These are phyloP conservation scores for Dissostichus mawsoni DNA, from an alignment of 2,113 vertebrate genomes.

Conservation along the genomic window DNA sequence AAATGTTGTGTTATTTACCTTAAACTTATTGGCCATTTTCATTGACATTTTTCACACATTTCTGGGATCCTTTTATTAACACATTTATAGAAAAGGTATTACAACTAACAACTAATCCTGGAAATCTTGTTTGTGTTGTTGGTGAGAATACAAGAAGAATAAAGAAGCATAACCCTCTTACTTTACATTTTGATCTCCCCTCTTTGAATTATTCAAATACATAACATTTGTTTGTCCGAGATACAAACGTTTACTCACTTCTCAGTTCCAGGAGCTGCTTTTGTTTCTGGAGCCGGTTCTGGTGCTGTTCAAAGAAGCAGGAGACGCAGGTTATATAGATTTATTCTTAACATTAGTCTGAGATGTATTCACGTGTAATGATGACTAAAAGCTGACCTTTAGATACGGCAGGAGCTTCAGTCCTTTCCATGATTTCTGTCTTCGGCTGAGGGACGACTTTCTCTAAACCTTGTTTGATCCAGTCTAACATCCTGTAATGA, in stretches of 20 bases:
- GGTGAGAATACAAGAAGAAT: no score
- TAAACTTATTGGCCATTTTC: no score
- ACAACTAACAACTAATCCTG: no score
- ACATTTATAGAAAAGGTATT: no score
- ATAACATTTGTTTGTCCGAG: no score
- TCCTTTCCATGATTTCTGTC: conserved; percentile 23
- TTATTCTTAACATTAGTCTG: not conserved
- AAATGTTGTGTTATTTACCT: no score
- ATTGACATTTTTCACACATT: no score
- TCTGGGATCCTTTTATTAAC: no score
- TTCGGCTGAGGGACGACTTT: conserved; percentile 83
- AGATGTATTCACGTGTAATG: not conserved
- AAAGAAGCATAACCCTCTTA: no score
- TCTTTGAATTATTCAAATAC: no score
- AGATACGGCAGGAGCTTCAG: conserved; percentile 12
- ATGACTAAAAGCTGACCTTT: conserved; percentile 19
- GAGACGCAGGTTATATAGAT: not conserved
- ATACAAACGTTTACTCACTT: not conserved
- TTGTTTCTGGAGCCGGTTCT: not conserved
- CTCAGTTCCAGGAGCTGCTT: not conserved
- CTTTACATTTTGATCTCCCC: no score
- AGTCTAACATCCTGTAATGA: conserved; percentile 75
- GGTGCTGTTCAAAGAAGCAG: not conserved
- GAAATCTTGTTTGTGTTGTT: no score
- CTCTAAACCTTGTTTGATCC: conserved; percentile 82